A percentile compares a stretch with the other conserved stretches of the same genome.
These are phyloP conservation scores for Protonibea diacanthus DNA, from an alignment of 2,797 vertebrate genomes.

Conservation along the genomic window DNA sequence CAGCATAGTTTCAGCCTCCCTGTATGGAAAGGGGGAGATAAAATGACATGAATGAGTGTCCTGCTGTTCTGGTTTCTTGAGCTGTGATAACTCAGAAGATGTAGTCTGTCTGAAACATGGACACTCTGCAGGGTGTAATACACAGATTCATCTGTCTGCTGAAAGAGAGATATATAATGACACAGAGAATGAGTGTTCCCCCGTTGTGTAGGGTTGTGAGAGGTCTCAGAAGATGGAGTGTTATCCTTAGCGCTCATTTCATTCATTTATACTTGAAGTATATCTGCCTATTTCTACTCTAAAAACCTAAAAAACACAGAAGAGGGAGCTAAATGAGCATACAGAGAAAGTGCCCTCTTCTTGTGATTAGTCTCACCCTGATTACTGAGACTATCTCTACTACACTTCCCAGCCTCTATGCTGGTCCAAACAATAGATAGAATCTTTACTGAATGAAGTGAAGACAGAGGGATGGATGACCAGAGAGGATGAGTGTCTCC, in stretches of 20 bases:
- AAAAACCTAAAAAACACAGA: neutral
- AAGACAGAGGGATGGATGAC: slow-evolving; percentile 37
- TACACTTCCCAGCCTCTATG: neutral
- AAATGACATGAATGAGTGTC: slow-evolving; percentile 15
- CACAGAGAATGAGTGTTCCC: neutral
- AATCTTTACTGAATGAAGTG: slow-evolving; percentile 44
- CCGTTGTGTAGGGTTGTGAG: neutral
- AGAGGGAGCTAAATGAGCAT: slow-evolving; percentile 22
- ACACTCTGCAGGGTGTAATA: slow-evolving; percentile 23
- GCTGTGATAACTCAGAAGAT: slow-evolving; percentile 32
- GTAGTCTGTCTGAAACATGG: slow-evolving; percentile 32
- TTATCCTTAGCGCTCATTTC: slow-evolving; percentile 29
- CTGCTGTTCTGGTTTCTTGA: slow-evolving; percentile 24
- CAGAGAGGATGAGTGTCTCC: slow-evolving; percentile 17
- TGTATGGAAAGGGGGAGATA: slow-evolving; percentile 7
- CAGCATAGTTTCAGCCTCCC: neutral
- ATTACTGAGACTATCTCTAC: slow-evolving; percentile 31
- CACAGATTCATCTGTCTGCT: slow-evolving; percentile 48
- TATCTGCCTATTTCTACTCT: neutral
- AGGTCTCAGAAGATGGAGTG: slow-evolving; percentile 25
- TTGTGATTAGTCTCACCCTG: slow-evolving; percentile 52
- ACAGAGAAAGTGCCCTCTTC: slow-evolving; percentile 21
- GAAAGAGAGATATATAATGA: slow-evolving; percentile 33
- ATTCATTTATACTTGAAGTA: slow-evolving; percentile 12
- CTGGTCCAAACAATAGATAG: slow-evolving; percentile 57